These are phyloP conservation scores for Montipora efflorescens DNA, from an alignment of 64 coral and sea anemone species.

Conservation along the genomic window DNA sequence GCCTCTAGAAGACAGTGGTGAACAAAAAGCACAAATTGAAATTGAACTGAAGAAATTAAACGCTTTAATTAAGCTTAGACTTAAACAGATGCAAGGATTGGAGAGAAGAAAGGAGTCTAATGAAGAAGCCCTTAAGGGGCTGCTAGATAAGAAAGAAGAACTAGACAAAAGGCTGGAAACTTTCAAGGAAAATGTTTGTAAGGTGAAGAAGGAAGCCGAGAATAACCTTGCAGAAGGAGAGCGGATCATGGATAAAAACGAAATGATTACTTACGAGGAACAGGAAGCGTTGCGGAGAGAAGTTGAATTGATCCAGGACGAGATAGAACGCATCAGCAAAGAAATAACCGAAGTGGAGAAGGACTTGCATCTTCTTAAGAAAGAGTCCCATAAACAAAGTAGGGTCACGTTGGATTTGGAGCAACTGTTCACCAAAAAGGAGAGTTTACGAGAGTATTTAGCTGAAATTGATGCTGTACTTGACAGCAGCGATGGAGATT, in stretches of 20 bases:
- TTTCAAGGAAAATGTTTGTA: not conserved
- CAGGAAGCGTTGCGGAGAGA: conserved; percentile 1
- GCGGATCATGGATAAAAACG: not conserved
- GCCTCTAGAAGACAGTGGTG: not conserved
- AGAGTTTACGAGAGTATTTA: conserved; percentile 71
- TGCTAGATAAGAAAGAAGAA: not conserved
- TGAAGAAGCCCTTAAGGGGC: not conserved
- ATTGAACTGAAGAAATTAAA: conserved; percentile 22
- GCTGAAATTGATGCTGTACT: conserved; percentile 73
- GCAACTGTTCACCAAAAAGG: conserved; percentile 57
- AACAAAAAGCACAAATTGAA: not conserved
- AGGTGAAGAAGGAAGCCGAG: conserved; percentile 4
- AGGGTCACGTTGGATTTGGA: not conserved
- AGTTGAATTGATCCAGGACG: conserved; percentile 17
- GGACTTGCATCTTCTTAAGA: conserved; percentile 16
- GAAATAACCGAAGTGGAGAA: conserved; percentile 30
- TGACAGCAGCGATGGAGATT: conserved; percentile 7
- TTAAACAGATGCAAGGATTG: not conserved
- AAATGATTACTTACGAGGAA: not conserved
- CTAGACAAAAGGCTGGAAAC: not conserved
- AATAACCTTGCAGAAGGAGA: conserved; percentile 13
- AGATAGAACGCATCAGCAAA: conserved; percentile 21
- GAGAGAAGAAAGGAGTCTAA: not conserved
- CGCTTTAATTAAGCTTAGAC: conserved; percentile 16
- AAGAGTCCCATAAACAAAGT: not conserved